Conservation (phyloP, 2,888 invertebrate genomes). For the Chelonus formosanus region DNA sequence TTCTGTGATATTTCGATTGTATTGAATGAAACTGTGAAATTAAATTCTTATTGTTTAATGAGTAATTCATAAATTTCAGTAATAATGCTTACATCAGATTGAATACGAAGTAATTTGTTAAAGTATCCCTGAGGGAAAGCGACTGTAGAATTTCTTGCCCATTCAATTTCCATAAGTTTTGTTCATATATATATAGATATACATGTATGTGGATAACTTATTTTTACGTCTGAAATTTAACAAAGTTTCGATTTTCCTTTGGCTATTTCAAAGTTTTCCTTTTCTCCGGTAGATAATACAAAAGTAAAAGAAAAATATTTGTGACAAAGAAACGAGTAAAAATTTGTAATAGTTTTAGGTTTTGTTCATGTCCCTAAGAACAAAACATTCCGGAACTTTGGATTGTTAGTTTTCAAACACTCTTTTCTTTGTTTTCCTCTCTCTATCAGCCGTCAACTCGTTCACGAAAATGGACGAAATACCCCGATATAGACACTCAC, state of each 20-base stretch:
- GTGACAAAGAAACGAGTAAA: constrained; percentile 6
- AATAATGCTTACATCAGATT: neutral
- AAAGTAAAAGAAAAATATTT: neutral
- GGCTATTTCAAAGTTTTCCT: constrained; percentile 10
- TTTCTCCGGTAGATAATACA: neutral
- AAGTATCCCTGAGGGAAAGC: neutral
- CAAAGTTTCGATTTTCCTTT: constrained; percentile 20
- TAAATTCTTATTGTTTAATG: too few species aligned
- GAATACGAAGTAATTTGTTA: neutral
- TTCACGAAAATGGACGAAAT: constrained; percentile 5
- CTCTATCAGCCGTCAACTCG: neutral
- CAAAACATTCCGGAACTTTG: constrained; percentile 30
- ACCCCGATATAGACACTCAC: constrained; percentile 16
- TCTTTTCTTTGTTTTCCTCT: neutral
- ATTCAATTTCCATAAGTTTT: constrained; percentile 16
- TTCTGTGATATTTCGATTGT: constrained; percentile 12
- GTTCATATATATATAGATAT: neutral
- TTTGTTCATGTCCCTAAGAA: constrained; percentile 9
- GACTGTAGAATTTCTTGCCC: neutral
- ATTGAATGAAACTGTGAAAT: neutral
- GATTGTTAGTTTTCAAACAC: constrained; percentile 14
- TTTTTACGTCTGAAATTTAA: constrained; percentile 5
- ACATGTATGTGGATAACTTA: neutral
- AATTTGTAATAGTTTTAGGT: constrained; percentile 28
- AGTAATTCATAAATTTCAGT: too few species aligned